Evolutionary conservation across 2,888 invertebrate species (phyloP), one percentile per base, ranked within the genome.

Genomic region (Meliscaeva auricollis): DNA sequence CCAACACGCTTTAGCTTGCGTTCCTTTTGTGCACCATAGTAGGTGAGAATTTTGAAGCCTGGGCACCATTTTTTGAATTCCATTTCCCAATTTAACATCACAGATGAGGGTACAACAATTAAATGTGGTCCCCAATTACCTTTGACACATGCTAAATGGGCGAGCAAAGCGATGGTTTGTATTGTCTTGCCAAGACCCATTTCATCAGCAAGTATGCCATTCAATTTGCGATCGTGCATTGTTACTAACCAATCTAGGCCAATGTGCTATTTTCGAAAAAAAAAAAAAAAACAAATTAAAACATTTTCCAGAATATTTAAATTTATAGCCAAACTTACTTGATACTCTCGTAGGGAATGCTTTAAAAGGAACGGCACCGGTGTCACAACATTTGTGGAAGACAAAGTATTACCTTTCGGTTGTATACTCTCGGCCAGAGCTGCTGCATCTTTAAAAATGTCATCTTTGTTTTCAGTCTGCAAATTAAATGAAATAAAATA

Each of bases 1-100:
- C 99, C 97, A 74, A 95, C 96, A 89, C 98, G 94, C 91, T 98
- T 98, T 87, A 96, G 93, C 92, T 97, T 97, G 75, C 99, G 94
- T 92, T 99, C 99, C 91, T 99, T 99, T 89, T 97, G 97, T 35
- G 96, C 96, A 56, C 99, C 99, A 91, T 98, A 99, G 92, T 99
- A 99, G 0, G 99, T 99, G 88, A 99, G 94, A 90, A 99, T 98
- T 94, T 99, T 99, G 92, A 99, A 98, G 68, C 97, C 98, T 0
- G 99, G 99, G 92, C 99, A 99, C 99, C 99, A 99, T 92, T 99
- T 99, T 93, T 99, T 99, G 91, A 98, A 97, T 93, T 99, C 99
- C 97, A 99, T 98, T 93, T 99, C 99, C 99, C 99, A 99, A 93
- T 99, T 99, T 85, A 99, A 94, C 96, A 99, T 98, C 66, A 99